Base-by-base conservation (phyloP, 2,888 invertebrate genomes). In the Acleris holmiana region DNA sequence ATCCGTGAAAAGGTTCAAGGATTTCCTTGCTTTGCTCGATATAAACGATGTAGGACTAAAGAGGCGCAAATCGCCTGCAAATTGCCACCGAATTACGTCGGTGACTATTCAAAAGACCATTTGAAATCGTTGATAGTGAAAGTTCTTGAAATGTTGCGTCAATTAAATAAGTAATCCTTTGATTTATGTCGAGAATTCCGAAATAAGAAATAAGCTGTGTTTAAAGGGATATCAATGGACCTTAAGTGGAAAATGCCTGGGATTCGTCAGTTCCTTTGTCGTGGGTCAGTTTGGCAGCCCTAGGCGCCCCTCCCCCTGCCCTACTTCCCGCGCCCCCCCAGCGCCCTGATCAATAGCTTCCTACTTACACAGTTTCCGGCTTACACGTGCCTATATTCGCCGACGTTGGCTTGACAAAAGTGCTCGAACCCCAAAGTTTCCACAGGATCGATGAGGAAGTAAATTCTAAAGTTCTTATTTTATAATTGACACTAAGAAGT, bases 291-390 rank as follows among this genome's bases (percentile, higher is more conserved):
- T 50, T 46, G 65, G 61, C 54, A 68, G 57, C 65, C 65, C 65
- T 65, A 60, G 47, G 21, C 65, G 60, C 64, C 68, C 63, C 71
- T 47, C 48, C 57, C 60, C 66, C 74, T 69, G 69, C 76, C 71
- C 71, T 69, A 65, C 73, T 66, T 71, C 71, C 74, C 70, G 71
- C 71, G 72, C 74, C 72, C 75, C 71, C 23, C 29, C 29, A n/a
- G 19, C 68, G 60, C 69, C 68, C 81, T 82, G 84, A 89, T 89
- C 89, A 85, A 89, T 89, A 89, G 78, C 77, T 79, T 80, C 79
- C 78, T 79, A 80, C 83, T 84, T 81, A 78, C 80, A 78, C 73
- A 73, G 73, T 76, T 82, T 79, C 80, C 82, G 74, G 73, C 73
- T 76, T 76, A 73, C 76, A 77, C 72, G 74, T 75, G 69, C 65